phyloP scores from a whole-genome alignment of 2,888 invertebrate species.

The Epiblema foenella region DNA sequence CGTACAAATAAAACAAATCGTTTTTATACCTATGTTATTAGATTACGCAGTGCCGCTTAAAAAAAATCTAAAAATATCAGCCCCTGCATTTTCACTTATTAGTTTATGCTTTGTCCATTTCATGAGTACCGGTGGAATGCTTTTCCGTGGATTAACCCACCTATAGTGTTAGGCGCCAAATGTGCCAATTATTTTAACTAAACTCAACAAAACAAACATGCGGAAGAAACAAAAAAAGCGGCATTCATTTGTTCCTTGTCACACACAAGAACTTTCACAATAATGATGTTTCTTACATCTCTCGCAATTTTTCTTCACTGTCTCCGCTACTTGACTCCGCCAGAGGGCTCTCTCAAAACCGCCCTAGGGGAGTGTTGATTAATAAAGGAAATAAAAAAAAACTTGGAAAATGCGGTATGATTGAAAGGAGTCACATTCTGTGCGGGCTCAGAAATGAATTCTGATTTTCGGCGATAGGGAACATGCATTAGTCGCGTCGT shows the following conservation, averaged over 20 bases:
- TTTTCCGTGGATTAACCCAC: too few relatives aligned
- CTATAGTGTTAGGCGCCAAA: too few relatives aligned
- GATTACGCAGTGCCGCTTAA: too few relatives aligned
- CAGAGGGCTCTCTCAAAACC: conserved; percentile 72
- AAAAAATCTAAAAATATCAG: too few relatives aligned
- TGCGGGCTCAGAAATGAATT: conserved; percentile 46
- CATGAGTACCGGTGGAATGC: too few relatives aligned
- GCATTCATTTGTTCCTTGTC: conserved; percentile 59
- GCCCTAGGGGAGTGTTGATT: conserved; percentile 73
- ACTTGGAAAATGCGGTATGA: conserved; percentile 59
- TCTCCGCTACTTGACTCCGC: conserved; percentile 68
- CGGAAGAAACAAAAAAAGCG: conserved; percentile 33
- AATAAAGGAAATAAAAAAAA: conserved; percentile 76
- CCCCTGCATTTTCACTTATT: too few relatives aligned
- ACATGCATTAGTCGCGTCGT: conserved; percentile 38
- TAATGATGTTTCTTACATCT: conserved; percentile 52
- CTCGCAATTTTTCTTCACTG: conserved; percentile 73
- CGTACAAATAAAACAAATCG: too few relatives aligned
- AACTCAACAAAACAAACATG: conserved; percentile 5
- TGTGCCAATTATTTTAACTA: neutral
- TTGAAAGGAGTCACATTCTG: conserved; percentile 53
- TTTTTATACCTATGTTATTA: too few relatives aligned
- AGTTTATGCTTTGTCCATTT: too few relatives aligned
- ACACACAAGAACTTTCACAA: conserved; percentile 41
- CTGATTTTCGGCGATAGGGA: conserved; percentile 43